Base-by-base conservation (phyloP, 2,888 invertebrate species). In the Drosophila seclusa region DNA sequence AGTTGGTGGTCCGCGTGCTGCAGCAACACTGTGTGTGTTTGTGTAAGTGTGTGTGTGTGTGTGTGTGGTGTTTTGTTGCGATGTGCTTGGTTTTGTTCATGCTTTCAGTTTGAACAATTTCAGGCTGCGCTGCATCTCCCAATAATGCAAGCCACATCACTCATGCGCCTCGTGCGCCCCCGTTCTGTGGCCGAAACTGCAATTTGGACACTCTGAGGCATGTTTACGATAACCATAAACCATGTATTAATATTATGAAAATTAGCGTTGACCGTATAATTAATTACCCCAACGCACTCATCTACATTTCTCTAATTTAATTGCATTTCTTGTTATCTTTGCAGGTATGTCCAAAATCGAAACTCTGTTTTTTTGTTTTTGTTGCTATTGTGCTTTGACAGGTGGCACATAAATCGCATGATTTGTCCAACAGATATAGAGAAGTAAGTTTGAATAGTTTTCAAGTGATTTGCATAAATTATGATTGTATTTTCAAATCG, bases 391-490 rank as follows among this genome's bases (percentile, higher is more conserved):
- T 62, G 60, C 16, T 38, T 24, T 57, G 57, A 50, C 77, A 80
- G 81, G 70, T 80, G 78, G 45, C 42, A 65, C 81, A 82, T 71
- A 68, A 84, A 79, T 82, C 79, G 70, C 66, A 40, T 58, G 64
- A 75, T 80, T 70, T 70, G 71, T 58, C 32, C 67, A 34, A 68
- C 65, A 27, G 71, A 63, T 74, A 72, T 52, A 36, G 63, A 69
- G 69, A 70, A 76, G 87, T 85, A 77, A 87, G 85, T 89, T 83
- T 78, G 71, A 73, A 81, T 87, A 76, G 71, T 77, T 81, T 82
- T 83, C 76, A 79, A 77, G 75, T 76, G 71, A 89, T 85, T 89
- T 85, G 72, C 87, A 85, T 85, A 87, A 85, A 87, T 85, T 87
- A 87, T 76, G 61, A 58, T 62, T 65, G 42, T 53, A 49, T 60